Evolutionary conservation across 2,113 vertebrate species (phyloP), one percentile per base, ranked within the genome.

Genomic region (Jaculus jaculus): DNA sequence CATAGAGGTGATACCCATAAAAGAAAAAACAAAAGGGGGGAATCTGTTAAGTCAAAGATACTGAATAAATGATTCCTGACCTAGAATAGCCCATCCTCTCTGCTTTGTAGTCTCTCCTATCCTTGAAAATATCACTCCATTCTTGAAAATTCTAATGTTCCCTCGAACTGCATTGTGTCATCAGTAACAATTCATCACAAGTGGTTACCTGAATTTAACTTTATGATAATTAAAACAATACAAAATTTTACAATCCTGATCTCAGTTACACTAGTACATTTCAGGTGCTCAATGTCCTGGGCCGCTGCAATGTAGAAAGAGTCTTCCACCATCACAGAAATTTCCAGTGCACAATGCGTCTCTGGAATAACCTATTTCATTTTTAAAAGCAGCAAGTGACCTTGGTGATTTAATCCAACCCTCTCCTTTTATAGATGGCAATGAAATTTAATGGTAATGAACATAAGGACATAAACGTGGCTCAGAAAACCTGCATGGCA

Each of bases 401-500:
- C 77, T 89, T 91, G 75, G 72, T 84, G 69, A 91, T 94, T 84
- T 78, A 89, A 74, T 66, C 63, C 81, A 92, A 80, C 30, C 42
- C 85, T 93, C 81, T 94, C 68, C 73, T 60, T 95, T 96, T 95
- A 95, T 81, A 77, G 58, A 79, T 15, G 34, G 87, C 63, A 91
- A 95, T 94, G 84, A 95, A 96, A 92, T 83, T 74, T 94, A 95
- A 96, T 91, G 77, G 32, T 93, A 92, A 96, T 80, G 80, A 96
- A 91, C 89, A 93, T 78, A 91, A 87, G 81, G 87, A 84, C 58
- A 95, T 93, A 94, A 97, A 95, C 7, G 65, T 42, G 2, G 24
- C 20, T 74, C 85, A 42, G 37, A 84, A 89, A 94, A 77, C 24
- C 11, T 12, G 20, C 63, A 7, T 60, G 34, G 94, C 58, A 51